Conservation (phyloP, 2,797 vertebrate species). For the Phrynocephalus guinanensis region DNA sequence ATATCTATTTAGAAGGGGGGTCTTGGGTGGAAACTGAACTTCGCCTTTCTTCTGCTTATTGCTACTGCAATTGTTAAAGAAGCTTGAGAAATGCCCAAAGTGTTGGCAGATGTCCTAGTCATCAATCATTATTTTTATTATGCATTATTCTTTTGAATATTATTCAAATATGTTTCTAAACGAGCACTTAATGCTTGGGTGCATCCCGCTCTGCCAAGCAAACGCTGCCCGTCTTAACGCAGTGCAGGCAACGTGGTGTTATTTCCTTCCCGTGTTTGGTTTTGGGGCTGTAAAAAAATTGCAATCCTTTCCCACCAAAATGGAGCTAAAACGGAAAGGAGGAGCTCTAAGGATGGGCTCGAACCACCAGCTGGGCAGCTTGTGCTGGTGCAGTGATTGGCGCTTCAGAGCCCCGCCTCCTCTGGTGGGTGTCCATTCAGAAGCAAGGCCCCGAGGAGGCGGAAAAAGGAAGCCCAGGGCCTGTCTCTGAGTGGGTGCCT, state of each 20-base stretch:
- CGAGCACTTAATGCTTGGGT: slow-evolving; percentile 59
- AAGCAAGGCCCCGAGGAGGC: too few species aligned
- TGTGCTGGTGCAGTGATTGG: too few species aligned
- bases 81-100: slow-evolving; percentile 61
- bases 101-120: slow-evolving; percentile 45
- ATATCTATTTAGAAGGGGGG: slow-evolving; percentile 2
- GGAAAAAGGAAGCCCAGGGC: too few species aligned
- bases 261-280: neutral
- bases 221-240: slow-evolving; percentile 13
- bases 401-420: too few species aligned
- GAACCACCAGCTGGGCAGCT: too few species aligned
- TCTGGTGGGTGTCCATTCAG: too few species aligned
- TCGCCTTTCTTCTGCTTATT: neutral
- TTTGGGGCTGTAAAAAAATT: neutral
- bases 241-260: neutral
- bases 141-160: slow-evolving; percentile 54
- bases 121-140: slow-evolving; percentile 55
- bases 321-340: neutral
- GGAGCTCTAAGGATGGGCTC: too few species aligned
- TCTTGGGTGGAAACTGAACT: neutral
- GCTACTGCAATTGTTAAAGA: slow-evolving; percentile 31
- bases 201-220: slow-evolving; percentile 30
- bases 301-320: neutral
- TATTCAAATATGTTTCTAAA: slow-evolving; percentile 55
- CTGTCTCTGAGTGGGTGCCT: too few species aligned